Percentiles rank a stretch among this genome's conserved stretches.
phyloP scores from a whole-genome alignment of 2,888 invertebrate genomes.

The Anthrax anthrax region DNA sequence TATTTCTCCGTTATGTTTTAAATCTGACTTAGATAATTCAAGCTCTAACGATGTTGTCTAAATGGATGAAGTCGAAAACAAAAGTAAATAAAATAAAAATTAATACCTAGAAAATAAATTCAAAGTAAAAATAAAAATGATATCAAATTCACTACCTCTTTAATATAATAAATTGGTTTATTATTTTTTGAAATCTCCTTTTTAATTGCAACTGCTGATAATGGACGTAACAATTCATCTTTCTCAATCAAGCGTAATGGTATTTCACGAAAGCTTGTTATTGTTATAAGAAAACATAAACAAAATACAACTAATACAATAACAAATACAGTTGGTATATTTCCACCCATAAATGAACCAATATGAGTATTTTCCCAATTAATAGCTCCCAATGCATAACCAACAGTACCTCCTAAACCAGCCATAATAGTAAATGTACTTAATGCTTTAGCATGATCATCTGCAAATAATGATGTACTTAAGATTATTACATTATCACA shows the following conservation, averaged over 20 bases:
- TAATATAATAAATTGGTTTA: constrained; percentile 18
- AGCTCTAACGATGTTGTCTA: constrained; percentile 21
- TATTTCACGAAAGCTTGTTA: constrained; percentile 45
- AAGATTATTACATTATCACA: no score
- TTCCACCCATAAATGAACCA: constrained; percentile 38
- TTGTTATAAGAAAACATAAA: constrained; percentile 39
- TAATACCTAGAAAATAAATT: no score
- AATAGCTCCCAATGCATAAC: constrained; percentile 43
- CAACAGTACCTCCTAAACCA: constrained; percentile 46
- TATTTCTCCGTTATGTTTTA: background rate
- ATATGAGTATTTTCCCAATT: constrained; percentile 43
- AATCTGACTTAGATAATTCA: constrained; percentile 16
- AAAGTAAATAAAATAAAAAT: background rate
- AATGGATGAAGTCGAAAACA: background rate
- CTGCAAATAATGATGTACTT: no score
- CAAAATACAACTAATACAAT: constrained; percentile 43
- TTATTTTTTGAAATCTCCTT: constrained; percentile 26
- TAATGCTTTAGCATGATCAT: constrained; percentile 45
- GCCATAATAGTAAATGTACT: constrained; percentile 50
- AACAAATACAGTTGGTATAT: constrained; percentile 43
- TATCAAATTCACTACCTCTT: no score
- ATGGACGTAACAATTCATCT: constrained; percentile 26
- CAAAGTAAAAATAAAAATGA: background rate
- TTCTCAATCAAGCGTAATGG: constrained; percentile 34
- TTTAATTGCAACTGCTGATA: constrained; percentile 26